Evolutionary conservation across 2,797 vertebrate genomes (phyloP), one percentile per base, ranked within the genome.

Genomic region (Cyclopterus lumpus): DNA sequence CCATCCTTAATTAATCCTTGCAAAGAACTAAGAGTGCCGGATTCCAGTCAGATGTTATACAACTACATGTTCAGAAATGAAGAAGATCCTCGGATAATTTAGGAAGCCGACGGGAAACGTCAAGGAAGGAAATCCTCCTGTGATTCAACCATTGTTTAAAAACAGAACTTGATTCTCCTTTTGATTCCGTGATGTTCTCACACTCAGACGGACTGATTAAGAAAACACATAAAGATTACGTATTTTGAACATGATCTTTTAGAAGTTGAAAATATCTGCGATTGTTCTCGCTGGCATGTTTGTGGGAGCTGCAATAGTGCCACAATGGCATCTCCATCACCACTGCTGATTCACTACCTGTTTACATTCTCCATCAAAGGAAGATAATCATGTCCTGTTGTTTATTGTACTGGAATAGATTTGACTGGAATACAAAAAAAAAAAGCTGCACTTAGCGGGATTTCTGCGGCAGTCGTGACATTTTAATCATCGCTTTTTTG

Each of bases 331-430:
- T 79, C 74, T 87, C 67, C 70, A 80, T 85, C 85, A 65, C 40
- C 22, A 55, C 75, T 7, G 74, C 81, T 88, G 68, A 81, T 79
- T 86, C 80, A 84, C 82, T 88, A 81, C 87, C 84, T 92, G 89
- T 91, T 94, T 89, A 90, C 87, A 72, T 75, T 74, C 77, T 81
- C 59, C 63, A 66, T 72, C 71, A 77, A 69, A 63, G 63, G 66
- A 24, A 61, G 71, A 75, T 71, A 46, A 85, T 88, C 71, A 54
- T 15, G n/a, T 89, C 86, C 81, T 77, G 86, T 87, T 86, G 80
- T 81, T 81, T 82, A 18, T 49, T 57, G 20, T 26, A 16, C 68
- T 18, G 62, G 80, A 90, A 79, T 73, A 83, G 77, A 67, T n/a
- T 32, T 77, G 34, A 86, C 76, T 75, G 73, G 83, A 88, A 80